Evolutionary conservation across 1,140 invertebrate genomes (phyloP).

Genomic region (Amphibalanus amphitrite): DNA sequence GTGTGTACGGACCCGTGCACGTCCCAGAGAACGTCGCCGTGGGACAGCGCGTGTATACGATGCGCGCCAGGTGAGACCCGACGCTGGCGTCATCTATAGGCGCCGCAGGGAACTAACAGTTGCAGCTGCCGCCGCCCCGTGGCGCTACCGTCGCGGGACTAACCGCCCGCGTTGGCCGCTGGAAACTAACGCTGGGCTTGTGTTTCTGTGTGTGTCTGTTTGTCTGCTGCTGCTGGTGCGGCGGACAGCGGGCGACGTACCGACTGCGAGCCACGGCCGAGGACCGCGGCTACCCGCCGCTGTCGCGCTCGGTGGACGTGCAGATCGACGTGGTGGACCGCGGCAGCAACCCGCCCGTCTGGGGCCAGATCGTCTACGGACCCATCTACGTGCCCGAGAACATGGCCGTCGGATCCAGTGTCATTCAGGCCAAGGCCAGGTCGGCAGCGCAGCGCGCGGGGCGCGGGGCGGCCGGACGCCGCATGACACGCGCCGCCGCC

Average conservation of each 20-base stretch:
- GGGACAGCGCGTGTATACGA: slow-evolving; percentile 86
- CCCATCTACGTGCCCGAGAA: slow-evolving; percentile 94
- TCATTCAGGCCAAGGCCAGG: slow-evolving; percentile 94
- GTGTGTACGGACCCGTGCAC: slow-evolving; percentile 84
- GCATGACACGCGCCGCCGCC: slow-evolving; percentile 12
- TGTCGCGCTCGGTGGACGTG: slow-evolving; percentile 85
- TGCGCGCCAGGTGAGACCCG: slow-evolving; percentile 84
- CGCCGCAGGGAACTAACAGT: too few species aligned
- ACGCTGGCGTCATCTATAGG: too few species aligned
- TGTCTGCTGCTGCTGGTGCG: background rate
- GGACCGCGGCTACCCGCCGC: slow-evolving; percentile 84
- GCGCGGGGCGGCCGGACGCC: too few species aligned
- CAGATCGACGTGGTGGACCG: slow-evolving; percentile 94
- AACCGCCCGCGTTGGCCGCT: too few species aligned
- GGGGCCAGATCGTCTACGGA: slow-evolving; percentile 87
- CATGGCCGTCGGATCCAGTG: slow-evolving; percentile 85
- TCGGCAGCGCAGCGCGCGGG: slow-evolving; percentile 36
- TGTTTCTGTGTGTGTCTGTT: background rate
- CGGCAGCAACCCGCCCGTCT: slow-evolving; percentile 84
- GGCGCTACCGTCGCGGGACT: too few species aligned
- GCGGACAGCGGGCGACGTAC: slow-evolving; percentile 78
- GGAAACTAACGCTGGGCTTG: background rate
- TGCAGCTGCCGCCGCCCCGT: too few species aligned
- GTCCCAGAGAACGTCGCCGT: slow-evolving; percentile 95
- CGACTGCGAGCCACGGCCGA: slow-evolving; percentile 90